These are phyloP conservation scores for Mythimna impura DNA, from an alignment of 2,888 invertebrate species.

Conservation along the genomic window DNA sequence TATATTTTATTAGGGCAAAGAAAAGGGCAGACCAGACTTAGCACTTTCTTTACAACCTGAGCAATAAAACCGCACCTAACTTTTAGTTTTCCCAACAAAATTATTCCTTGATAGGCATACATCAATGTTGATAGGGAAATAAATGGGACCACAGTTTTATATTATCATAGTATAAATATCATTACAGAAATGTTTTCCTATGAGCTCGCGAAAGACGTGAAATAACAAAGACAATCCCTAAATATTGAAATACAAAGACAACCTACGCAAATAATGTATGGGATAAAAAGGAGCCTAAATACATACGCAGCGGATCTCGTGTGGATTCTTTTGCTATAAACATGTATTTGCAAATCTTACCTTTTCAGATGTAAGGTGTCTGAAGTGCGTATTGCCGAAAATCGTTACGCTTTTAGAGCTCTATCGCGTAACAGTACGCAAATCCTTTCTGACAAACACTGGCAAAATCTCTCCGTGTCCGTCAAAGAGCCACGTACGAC, in stretches of 20 bases:
- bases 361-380: constrained; percentile 60
- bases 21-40: constrained; percentile 55
- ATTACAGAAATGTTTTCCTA: constrained; percentile 39
- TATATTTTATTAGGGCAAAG: constrained; percentile 54
- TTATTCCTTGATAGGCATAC: constrained; percentile 31
- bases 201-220: constrained; percentile 20
- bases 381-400: constrained; percentile 50
- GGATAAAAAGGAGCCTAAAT: constrained; percentile 62
- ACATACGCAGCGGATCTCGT: constrained; percentile 55
- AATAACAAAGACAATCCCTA: constrained; percentile 59
- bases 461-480: constrained; percentile 75
- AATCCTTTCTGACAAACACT: constrained; percentile 77
- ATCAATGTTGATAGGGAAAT: constrained; percentile 17
- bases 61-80: constrained; percentile 49
- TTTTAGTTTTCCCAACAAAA: constrained; percentile 43
- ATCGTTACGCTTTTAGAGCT: constrained; percentile 65
- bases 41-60: constrained; percentile 59
- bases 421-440: constrained; percentile 74
- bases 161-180: constrained; percentile 46
- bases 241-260: constrained; percentile 62
- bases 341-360: constrained; percentile 66
- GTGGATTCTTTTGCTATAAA: constrained; percentile 58
- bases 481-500: constrained; percentile 78
- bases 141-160: constrained; percentile 30
- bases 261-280: constrained; percentile 63